Percentiles rank a stretch among this genome's conserved stretches.
Conservation (phyloP, 2,888 invertebrate species). For the Cepaea hortensis region DNA sequence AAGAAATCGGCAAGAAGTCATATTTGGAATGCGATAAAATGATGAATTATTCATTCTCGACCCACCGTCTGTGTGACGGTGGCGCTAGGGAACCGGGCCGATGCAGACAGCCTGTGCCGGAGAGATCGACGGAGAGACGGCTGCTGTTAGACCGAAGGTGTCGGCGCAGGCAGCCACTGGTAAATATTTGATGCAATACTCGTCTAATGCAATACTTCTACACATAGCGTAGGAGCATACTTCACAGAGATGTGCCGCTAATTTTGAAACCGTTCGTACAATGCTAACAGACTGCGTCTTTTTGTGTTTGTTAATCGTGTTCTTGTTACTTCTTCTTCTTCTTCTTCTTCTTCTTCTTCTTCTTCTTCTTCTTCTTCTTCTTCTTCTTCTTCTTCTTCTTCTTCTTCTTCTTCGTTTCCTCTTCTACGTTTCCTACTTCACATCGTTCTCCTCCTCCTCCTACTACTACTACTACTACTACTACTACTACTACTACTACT, state of each 20-base stretch:
- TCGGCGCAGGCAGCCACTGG: too few relatives aligned
- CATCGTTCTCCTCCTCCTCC: too few relatives aligned
- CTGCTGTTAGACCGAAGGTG: too few relatives aligned
- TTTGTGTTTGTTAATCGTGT: neutral
- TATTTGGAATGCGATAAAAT: constrained; percentile 45
- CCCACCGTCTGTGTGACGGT: constrained; percentile 16
- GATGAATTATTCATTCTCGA: constrained; percentile 44
- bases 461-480: too few relatives aligned
- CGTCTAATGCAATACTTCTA: too few relatives aligned
- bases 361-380: neutral
- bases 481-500: too few relatives aligned
- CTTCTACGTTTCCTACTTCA: too few relatives aligned
- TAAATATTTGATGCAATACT: too few relatives aligned
- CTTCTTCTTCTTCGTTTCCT: too few relatives aligned
- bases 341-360: neutral
- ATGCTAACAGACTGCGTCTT: neutral
- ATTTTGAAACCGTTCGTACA: neutral
- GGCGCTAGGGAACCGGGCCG: constrained; percentile 21
- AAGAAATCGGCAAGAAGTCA: constrained; percentile 49
- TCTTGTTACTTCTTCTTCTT: neutral
- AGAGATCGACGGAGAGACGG: neutral
- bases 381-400: neutral
- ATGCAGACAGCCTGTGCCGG: neutral
- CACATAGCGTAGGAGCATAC: neutral
- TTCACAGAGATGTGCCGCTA: neutral